A percentile compares a stretch with the other conserved stretches of the same genome.
Conservation (phyloP, 2,797 vertebrate genomes). For the Sebastes hopkinsi region DNA sequence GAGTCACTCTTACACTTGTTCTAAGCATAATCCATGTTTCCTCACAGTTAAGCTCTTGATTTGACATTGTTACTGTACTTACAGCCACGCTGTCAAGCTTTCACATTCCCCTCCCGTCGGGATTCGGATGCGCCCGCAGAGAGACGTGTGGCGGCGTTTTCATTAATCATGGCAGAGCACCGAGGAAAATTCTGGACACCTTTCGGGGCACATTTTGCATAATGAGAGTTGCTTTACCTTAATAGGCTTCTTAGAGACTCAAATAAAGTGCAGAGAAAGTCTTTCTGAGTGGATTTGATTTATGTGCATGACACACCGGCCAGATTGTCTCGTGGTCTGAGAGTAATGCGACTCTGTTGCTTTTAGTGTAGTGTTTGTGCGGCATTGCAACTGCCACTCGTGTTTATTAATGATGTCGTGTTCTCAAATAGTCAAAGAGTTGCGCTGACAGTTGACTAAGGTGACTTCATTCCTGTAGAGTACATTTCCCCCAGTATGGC, state of each 20-base stretch:
- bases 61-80: constrained; percentile 11
- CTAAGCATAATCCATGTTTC: not conserved
- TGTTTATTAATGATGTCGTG: constrained; percentile 1
- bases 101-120: not conserved
- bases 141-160: not conserved
- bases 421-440: not conserved
- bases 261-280: constrained; percentile 6
- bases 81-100: not conserved
- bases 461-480: not conserved
- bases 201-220: constrained; percentile 27
- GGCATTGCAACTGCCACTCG: not conserved
- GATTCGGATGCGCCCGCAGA: not conserved
- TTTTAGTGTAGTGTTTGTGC: not conserved
- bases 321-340: not conserved
- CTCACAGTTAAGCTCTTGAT: constrained; percentile 7
- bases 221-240: constrained; percentile 10
- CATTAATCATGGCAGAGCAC: constrained; percentile 18
- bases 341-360: not conserved
- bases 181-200: constrained; percentile 13
- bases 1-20: not conserved
- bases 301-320: constrained; percentile 2
- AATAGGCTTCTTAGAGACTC: constrained; percentile 3
- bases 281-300: constrained; percentile 6
- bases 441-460: not conserved
- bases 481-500: not conserved